Base-by-base conservation (phyloP, 2,113 vertebrate species). In the Cnemophilus loriae region DNA sequence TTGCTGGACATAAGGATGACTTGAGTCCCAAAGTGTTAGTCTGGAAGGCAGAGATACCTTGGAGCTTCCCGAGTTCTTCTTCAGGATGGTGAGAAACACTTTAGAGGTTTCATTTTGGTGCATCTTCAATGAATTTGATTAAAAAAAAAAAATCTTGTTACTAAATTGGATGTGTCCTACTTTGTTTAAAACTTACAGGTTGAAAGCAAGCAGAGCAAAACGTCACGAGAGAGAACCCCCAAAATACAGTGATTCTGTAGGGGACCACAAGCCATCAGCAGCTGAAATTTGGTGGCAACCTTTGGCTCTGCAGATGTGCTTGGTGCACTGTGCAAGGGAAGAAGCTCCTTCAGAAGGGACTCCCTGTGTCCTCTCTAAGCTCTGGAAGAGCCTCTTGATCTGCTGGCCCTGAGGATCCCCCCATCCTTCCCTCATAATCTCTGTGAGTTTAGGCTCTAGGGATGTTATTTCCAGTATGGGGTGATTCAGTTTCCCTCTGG, bases 381-480 rank as follows among this genome's bases (percentile, higher is more conserved):
- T 84, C 22, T 75, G 44, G 41, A 57, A 85, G 57, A 85, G 20
- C n/a, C 16, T 64, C 10, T 42, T 69, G 42, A 21, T 64, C 46
- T 83, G 22, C 6, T 47, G 70, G 28, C n/a, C 37, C 13, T 53
- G 39, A 44, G 50, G 46, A 65, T 83, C 50, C 53, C n/a, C n/a
- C n/a, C n/a, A n/a, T 73, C 22, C 49, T 57, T 56, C 44, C 75
- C 53, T 26, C 1, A 2, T 18, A 70, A 37, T 32, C 7, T 88
- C 44, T 21, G 39, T 41, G 28, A 53, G 9, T 35, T 76, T 11
- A 37, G 63, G 46, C 63, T 61, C 35, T 7, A 7, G 71, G 53
- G 26, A 41, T 0, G 0, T 71, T 32, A 10, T 21, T 74, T 61
- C 24, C 53, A 35, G 26, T 12, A 9, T 1, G 10, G 3, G 22